These are phyloP conservation scores for Corythoichthys intestinalis DNA, from an alignment of 2,113 vertebrate genomes.

Conservation along the genomic window DNA sequence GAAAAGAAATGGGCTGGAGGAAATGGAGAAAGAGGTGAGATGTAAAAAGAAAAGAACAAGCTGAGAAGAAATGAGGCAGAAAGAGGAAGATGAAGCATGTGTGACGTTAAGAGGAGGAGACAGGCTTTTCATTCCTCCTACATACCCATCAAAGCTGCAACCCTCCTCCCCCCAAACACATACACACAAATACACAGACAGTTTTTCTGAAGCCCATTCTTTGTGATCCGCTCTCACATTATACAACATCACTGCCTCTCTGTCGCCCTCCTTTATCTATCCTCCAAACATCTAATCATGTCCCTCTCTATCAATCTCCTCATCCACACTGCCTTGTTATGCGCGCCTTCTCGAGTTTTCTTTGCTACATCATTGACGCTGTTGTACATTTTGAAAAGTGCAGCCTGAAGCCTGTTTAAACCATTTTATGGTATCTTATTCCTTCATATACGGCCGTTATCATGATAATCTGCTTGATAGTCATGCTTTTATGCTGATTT, in stretches of 20 bases:
- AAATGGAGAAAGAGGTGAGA: neutral
- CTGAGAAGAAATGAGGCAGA: conserved; percentile 17
- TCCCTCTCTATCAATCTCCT: conserved; percentile 13
- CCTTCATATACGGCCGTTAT: conserved; percentile 9
- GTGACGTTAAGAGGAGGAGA: conserved; percentile 45
- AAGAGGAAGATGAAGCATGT: conserved; percentile 10
- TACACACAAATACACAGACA: conserved; percentile 13
- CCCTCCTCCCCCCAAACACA: conserved; percentile 5
- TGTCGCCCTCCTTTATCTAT: neutral
- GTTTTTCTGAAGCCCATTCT: conserved; percentile 24
- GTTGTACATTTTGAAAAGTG: conserved; percentile 3
- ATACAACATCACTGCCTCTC: conserved; percentile 17
- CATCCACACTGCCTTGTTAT: neutral
- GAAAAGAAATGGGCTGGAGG: neutral
- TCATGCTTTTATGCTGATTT: too few species aligned
- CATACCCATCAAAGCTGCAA: conserved; percentile 14
- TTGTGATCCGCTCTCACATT: conserved; percentile 27
- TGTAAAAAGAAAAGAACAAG: conserved; percentile 6
- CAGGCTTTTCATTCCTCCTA: conserved; percentile 38
- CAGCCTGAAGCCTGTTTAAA: conserved; percentile 18
- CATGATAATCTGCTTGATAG: neutral
- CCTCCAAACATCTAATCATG: conserved; percentile 27
- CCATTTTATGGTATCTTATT: neutral
- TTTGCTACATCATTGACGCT: conserved; percentile 3
- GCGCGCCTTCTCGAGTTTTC: neutral